Base-by-base conservation (phyloP, 2,888 invertebrate species). In the Lymantria dispar region DNA sequence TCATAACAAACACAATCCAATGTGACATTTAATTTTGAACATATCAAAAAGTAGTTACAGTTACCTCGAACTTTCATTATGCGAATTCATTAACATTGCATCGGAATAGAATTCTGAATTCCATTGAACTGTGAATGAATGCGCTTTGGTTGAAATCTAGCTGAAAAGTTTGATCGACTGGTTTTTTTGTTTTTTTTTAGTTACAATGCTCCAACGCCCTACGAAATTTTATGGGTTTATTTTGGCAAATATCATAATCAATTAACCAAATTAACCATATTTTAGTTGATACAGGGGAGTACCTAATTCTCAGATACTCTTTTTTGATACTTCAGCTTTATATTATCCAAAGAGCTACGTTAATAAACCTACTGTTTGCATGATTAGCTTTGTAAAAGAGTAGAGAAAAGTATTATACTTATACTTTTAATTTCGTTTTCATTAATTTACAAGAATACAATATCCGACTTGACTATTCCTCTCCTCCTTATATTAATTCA, bases 141-240 rank as follows among this genome's bases (percentile, higher is more conserved):
- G 72, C 74, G 74, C 72, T 76, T 67, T 72, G 75, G 74, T 68
- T 70, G 69, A 80, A 86, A 82, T 80, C 67, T 76, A 78, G 76
- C 81, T 80, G 78, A 81, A 85, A 85, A 85, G 80, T 85, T 83
- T 69, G 64, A 75, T 74, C 65, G 68, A 77, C 80, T 70, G 70
- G n/a, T n/a, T n/a, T n/a, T n/a, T n/a, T n/a, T n/a, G n/a, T n/a
- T n/a, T n/a, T n/a, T 72, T 68, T 83, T 85, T 80, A 74, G 73
- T 76, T 76, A 65, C 65, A 64, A 56, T 66, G 72, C 73, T 70
- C 70, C 67, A 68, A 22, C 59, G 72, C 68, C 68, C 66, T 67
- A 65, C 64, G 64, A 70, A 68, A 41, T 46, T 43, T 36, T 11
- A 48, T 33, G 36, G 38, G 58, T 54, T 46, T 45, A 48, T 46